These are phyloP conservation scores for Choristoneura rosaceana DNA, from an alignment of 2,888 invertebrate species.

Conservation along the genomic window DNA sequence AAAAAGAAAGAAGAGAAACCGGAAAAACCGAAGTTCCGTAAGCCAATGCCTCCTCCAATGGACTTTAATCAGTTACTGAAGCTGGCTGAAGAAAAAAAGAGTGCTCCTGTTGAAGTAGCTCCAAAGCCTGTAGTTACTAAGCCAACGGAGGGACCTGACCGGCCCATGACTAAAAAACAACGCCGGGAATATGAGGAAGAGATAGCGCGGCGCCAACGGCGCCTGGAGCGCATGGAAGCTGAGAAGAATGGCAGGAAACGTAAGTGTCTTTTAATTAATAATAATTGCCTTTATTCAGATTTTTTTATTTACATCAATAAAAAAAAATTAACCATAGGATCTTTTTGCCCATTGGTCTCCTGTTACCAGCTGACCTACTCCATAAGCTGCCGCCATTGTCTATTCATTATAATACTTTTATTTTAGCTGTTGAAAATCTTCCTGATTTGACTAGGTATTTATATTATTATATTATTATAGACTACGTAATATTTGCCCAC, in stretches of 20 bases:
- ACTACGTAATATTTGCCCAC: too few species aligned
- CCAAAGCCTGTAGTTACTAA: slow-evolving; percentile 56
- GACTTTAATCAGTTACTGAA: slow-evolving; percentile 92
- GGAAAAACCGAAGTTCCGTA: slow-evolving; percentile 86
- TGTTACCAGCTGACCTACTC: too few species aligned
- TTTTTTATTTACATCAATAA: too few species aligned
- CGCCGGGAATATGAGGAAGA: slow-evolving; percentile 90
- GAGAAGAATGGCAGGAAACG: slow-evolving; percentile 64
- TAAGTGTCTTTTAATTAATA: slow-evolving; percentile 46
- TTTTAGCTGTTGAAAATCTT: too few species aligned
- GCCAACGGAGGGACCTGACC: slow-evolving; percentile 87
- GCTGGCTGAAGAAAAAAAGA: slow-evolving; percentile 93
- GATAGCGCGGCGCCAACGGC: slow-evolving; percentile 86
- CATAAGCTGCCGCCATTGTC: too few species aligned
- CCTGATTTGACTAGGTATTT: too few species aligned
- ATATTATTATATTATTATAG: too few species aligned
- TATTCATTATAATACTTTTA: background rate
- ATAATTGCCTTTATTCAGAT: too few species aligned
- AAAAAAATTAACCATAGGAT: too few species aligned
- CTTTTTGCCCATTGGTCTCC: too few species aligned
- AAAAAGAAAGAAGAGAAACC: slow-evolving; percentile 75
- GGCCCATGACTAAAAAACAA: slow-evolving; percentile 93
- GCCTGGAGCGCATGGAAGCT: slow-evolving; percentile 72
- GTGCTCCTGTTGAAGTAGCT: slow-evolving; percentile 88
- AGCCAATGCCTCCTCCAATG: slow-evolving; percentile 89